phyloP scores from a whole-genome alignment of 2,113 vertebrate genomes.

The Heptranchias perlo region DNA sequence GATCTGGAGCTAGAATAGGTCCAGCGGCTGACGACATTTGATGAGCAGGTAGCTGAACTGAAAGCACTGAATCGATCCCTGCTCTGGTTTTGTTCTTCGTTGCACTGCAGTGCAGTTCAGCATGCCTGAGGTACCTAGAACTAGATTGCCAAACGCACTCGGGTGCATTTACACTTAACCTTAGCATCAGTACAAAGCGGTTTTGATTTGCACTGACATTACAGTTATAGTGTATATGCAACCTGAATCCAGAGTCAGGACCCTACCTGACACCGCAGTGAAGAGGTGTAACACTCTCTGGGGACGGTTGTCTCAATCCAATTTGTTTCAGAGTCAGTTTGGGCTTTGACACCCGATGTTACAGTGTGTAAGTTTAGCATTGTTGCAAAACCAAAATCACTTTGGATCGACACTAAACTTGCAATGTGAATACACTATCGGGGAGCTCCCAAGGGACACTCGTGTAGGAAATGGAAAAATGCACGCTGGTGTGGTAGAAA shows the following conservation, averaged over 20 bases:
- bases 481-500: too few relatives aligned
- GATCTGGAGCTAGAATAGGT: background rate
- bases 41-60: background rate
- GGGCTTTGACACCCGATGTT: background rate
- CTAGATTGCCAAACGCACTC: background rate
- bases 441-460: too few relatives aligned
- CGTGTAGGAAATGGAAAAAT: too few relatives aligned
- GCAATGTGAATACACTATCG: too few relatives aligned
- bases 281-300: background rate
- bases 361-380: background rate
- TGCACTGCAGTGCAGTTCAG: background rate
- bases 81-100: background rate
- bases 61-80: background rate
- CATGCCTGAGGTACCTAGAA: background rate
- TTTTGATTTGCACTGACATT: background rate
- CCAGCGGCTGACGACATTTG: background rate
- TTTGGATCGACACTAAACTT: too few relatives aligned
- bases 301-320: background rate
- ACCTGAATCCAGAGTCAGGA: background rate
- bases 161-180: background rate
- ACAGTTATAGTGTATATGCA: background rate
- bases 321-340: background rate
- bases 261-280: background rate
- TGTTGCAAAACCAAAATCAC: too few relatives aligned
- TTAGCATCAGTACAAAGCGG: background rate